Percentiles rank a stretch among this genome's conserved stretches.
Evolutionary conservation across 35 echinoderm and acorn worm species (phyloP).

Genomic region (Patiria miniata): DNA sequence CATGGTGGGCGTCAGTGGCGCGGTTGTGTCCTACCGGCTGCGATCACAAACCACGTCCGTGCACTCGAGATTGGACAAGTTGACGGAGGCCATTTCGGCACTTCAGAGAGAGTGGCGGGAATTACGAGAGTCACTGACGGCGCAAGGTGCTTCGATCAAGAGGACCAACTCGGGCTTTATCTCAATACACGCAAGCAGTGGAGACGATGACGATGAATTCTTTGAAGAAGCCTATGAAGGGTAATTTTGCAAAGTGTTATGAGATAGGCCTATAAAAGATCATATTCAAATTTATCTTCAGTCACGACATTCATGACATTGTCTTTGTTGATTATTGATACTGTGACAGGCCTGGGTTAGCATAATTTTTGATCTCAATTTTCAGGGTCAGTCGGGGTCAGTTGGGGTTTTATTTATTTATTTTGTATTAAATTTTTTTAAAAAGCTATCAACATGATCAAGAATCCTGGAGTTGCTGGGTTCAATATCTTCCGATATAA

Average conservation of each 20-base stretch:
- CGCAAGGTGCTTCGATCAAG: not conserved
- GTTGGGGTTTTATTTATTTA: too few relatives aligned
- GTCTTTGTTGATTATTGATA: too few relatives aligned
- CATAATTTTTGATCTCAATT: not conserved
- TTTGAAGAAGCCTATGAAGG: constrained; percentile 39
- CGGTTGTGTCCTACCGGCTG: constrained; percentile 33
- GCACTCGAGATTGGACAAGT: constrained; percentile 11
- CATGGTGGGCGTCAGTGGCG: constrained; percentile 59
- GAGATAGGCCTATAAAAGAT: not conserved
- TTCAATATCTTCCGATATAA: too few relatives aligned
- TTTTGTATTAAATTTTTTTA: too few relatives aligned
- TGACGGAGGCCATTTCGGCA: constrained; percentile 22
- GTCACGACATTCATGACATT: too few relatives aligned
- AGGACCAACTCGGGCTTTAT: constrained; percentile 34
- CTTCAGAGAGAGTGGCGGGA: constrained; percentile 57
- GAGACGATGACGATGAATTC: constrained; percentile 46
- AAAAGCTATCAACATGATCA: too few relatives aligned
- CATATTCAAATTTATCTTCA: not conserved
- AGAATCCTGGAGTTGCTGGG: too few relatives aligned
- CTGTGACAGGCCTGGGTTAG: too few relatives aligned
- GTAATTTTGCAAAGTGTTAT: constrained; percentile 1
- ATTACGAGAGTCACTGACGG: constrained; percentile 24
- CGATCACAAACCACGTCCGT: not conserved
- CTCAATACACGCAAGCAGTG: constrained; percentile 49
- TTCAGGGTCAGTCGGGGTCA: too few relatives aligned